Evolutionary conservation across 2,888 invertebrate species (phyloP).

Genomic region (Melinaea menophilus): DNA sequence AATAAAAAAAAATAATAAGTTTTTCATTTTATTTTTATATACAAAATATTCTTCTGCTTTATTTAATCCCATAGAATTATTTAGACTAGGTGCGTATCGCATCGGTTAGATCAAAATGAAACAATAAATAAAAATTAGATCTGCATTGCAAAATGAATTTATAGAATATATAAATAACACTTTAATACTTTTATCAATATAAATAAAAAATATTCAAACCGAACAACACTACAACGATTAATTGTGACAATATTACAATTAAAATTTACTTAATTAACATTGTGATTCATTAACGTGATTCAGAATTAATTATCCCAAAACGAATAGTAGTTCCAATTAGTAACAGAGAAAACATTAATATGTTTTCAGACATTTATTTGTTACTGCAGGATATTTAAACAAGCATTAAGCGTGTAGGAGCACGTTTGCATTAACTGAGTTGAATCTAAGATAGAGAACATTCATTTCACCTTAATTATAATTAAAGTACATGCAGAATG

Average conservation of each 20-base stretch:
- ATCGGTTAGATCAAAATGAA: no score
- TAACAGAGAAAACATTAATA: slow-evolving; percentile 19
- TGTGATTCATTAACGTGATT: not conserved
- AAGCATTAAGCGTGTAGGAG: slow-evolving; percentile 25
- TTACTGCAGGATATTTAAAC: slow-evolving; percentile 27
- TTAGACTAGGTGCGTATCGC: no score
- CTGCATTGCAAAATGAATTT: no score
- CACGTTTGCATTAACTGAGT: slow-evolving; percentile 25
- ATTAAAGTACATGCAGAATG: slow-evolving; percentile 2
- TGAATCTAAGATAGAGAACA: slow-evolving; percentile 21
- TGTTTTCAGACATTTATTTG: slow-evolving; percentile 29
- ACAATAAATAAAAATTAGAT: no score
- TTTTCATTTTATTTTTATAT: no score
- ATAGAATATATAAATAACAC: no score
- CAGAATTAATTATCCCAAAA: not conserved
- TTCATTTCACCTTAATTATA: slow-evolving; percentile 11
- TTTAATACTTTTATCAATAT: no score
- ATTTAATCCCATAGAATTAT: no score
- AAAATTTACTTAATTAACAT: not conserved
- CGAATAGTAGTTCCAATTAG: slow-evolving; percentile 10
- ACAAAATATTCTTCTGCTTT: no score
- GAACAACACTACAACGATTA: no score
- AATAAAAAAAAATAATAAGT: not conserved
- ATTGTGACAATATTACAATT: not conserved
- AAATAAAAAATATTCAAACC: no score